Base-by-base conservation (phyloP, 2,888 invertebrate genomes). In the Mythimna vitellina region DNA sequence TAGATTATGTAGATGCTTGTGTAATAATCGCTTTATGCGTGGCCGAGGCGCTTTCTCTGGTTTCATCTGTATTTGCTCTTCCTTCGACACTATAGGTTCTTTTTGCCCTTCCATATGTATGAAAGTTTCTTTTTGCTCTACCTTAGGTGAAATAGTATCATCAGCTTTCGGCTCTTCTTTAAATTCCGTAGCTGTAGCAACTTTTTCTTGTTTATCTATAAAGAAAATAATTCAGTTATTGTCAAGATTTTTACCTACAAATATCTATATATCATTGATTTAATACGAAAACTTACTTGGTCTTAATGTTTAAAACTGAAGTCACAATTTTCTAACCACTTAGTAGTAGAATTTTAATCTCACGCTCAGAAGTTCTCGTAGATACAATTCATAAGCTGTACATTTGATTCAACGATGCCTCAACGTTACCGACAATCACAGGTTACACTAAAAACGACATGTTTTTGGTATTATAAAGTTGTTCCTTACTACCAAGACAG, bases 151-250 rank as follows among this genome's bases (percentile, higher is more conserved):
- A 35, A 9, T 17, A 12, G 49, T n/a, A 46, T 58, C 46, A 49
- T 63, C 62, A 38, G 42, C 8, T 35, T 70, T 29, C 1, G 46
- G 29, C 3, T 65, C 35, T 53, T 38, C 35, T 67, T 65, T 38
- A 42, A 38, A 25, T 17, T 46, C 22, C 42, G 10, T 46, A 73
- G 64, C 8, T 35, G 60, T 65, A 6, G 74, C 25, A 29, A 60
- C 25, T 46, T 60, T 80, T 51, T 64, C 74, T 65, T 80, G 54
- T 20, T 53, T 17, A 77, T 67, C 77, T 77, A 77, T 74, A 77
- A 77, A 74, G 80, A 77, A 76, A 77, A 77, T 57, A 3, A 62
- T 65, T 49, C 61, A 14, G 63, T 74, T 78, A 78, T 49, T 80
- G 12, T 62, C 22, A 72, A 53, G 22, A 29, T 61, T 25, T 61